Base-by-base conservation (phyloP, 2,113 vertebrate genomes). In the Lepus europaeus region DNA sequence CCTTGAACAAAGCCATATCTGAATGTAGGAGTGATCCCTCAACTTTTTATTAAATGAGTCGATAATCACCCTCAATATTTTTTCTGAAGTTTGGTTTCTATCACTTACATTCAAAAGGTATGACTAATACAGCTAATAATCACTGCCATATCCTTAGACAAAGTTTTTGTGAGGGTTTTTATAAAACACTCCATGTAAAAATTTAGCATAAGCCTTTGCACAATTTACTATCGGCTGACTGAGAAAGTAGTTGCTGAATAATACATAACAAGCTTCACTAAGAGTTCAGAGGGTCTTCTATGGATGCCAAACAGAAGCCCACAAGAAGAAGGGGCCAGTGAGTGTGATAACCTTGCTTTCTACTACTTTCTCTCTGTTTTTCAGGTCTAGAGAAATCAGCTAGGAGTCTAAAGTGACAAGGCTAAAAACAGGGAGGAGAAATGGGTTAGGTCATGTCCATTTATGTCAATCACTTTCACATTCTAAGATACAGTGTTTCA, bases 391-490 rank as follows among this genome's bases (percentile, higher is more conserved):
- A 92, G 72, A 96, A 94, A 89, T 9, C 2, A 33, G 81, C 82
- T 89, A 45, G 49, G 88, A 90, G 63, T 85, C 29, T 73, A 63
- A 90, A 91, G 25, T 92, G 90, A 97, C 94, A 96, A 92, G 94
- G 85, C 85, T 81, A 84, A 87, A 77, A 93, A 89, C 83, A 89
- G 81, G 90, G 78, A 92, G 77, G 93, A 90, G 89, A 95, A 95
- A 84, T 51, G 23, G 77, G 69, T 88, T 96, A 93, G 95, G 94
- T 95, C 93, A 82, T 53, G 68, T 88, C 90, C 69, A 88, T 80
- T 82, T 78, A 23, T 36, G 93, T 95, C 90, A 95, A 74, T 97
- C 90, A 96, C 61, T 39, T 77, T 90, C 88, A 90, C 89, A 95
- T 92, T 88, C 33, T 69, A 51, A 90, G 93, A 77, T 92, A 33